These are phyloP conservation scores for Penaeus chinensis DNA, from an alignment of 1,140 invertebrate species.

Conservation along the genomic window DNA sequence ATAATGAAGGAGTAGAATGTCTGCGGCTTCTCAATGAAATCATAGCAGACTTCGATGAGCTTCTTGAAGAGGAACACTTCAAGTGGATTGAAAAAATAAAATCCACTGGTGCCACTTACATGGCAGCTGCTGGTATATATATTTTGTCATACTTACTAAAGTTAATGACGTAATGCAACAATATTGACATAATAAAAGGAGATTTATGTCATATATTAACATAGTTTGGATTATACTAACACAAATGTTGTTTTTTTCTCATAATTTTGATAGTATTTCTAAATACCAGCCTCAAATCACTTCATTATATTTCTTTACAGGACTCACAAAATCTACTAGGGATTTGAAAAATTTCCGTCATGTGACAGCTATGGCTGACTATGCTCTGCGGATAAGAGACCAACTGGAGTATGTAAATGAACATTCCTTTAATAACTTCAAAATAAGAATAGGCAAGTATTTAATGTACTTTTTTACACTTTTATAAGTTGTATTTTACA, in stretches of 20 bases:
- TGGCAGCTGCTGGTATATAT: constrained; percentile 92
- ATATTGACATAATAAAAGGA: no score
- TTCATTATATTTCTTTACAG: constrained; percentile 67
- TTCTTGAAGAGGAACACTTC: constrained; percentile 87
- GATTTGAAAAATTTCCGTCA: constrained; percentile 82
- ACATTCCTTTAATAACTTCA: constrained; percentile 97
- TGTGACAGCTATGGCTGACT: constrained; percentile 91
- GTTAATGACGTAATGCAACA: no score
- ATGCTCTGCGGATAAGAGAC: constrained; percentile 85
- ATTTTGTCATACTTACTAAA: no score
- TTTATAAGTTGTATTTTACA: background rate
- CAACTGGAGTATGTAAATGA: constrained; percentile 93
- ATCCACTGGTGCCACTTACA: constrained; percentile 94
- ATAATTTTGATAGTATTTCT: background rate
- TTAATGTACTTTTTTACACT: background rate
- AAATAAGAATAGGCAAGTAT: constrained; percentile 86
- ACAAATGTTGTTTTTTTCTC: no score
- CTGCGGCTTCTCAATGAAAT: constrained; percentile 95
- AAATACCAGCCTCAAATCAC: background rate
- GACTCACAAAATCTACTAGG: constrained; percentile 81
- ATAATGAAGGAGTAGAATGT: constrained; percentile 95
- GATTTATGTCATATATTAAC: no score
- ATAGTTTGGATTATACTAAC: no score
- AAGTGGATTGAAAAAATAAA: constrained; percentile 97
- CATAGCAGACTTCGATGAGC: constrained; percentile 95